Percentiles rank a stretch among this genome's conserved stretches.
phyloP scores from a whole-genome alignment of 92 coral and sea anemone species.

The Umimayanthus chanpuru region DNA sequence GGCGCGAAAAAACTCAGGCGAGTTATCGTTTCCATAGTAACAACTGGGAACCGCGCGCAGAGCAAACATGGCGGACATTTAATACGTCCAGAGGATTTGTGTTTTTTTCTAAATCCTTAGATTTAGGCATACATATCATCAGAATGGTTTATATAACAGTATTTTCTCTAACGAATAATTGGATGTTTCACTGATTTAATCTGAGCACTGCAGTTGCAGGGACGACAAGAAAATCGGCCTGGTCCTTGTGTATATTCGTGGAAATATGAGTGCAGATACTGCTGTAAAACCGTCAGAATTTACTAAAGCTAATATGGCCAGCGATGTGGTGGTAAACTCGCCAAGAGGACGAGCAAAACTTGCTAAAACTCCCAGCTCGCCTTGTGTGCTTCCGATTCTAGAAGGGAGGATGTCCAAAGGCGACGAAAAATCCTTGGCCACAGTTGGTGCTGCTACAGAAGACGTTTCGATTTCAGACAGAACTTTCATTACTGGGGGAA shows the following conservation, averaged over 20 bases:
- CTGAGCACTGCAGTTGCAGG: neutral
- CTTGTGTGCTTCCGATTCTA: conserved; percentile 89
- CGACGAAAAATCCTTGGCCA: conserved; percentile 60
- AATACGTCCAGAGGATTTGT: neutral
- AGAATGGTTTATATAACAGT: neutral
- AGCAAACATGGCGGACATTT: conserved; percentile 80
- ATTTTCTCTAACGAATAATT: neutral
- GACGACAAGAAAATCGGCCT: no score
- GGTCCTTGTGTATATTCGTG: neutral
- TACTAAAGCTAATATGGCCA: conserved; percentile 35
- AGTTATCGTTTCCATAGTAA: conserved; percentile 28
- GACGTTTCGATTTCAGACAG: conserved; percentile 59
- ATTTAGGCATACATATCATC: neutral
- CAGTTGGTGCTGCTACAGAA: conserved; percentile 41
- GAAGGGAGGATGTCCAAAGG: conserved; percentile 65
- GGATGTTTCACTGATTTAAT: no score
- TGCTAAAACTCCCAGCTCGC: conserved; percentile 65
- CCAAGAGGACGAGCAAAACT: conserved; percentile 70
- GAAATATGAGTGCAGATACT: conserved; percentile 79
- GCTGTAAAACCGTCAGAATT: conserved; percentile 63
- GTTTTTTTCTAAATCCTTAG: neutral
- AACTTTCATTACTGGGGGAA: conserved; percentile 70
- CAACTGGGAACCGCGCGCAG: neutral
- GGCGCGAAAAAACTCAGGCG: conserved; percentile 31
- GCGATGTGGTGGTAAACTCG: conserved; percentile 51